Evolutionary conservation across 1,140 invertebrate species (phyloP), one percentile per base, ranked within the genome.

Genomic region (Platorchestia sp.): DNA sequence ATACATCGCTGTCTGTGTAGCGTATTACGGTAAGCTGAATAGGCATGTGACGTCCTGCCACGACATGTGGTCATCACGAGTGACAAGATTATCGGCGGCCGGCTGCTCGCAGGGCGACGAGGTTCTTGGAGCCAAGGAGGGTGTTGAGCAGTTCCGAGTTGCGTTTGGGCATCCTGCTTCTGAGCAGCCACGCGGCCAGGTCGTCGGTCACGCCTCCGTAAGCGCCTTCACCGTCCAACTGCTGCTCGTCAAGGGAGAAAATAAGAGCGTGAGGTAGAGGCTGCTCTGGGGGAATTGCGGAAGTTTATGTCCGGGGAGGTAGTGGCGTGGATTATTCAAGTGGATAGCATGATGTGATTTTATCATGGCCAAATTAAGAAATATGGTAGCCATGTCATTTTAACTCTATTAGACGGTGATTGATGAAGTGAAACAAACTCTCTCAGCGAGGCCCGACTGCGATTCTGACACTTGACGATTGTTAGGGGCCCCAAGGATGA

Each of bases 121-220:
- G 45, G 91, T 93, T 93, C 91, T 47, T 93, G 91, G 91, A 93
- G 91, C 91, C 91, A 44, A 93, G 91, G 3, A 93, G 91, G 7
- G 91, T 93, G 91, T 93, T 93, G 91, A 93, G 91, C 3, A 93
- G 91, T 93, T 93, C 91, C 22, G 91, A 45, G 91, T 93, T 93
- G 91, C 91, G 91, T 44, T 93, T 93, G 43, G 91, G 91, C 91
- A 93, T 93, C 43, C 91, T 44, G 91, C 40, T 93, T 45, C 91
- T 45, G 43, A 93, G 6, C 3, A 93, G 43, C 91, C 91, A 93
- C 0, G 91, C 45, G 43, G 91, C 91, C 43, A 93, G 45, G 45
- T 93, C 91, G 40, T 93, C 91, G 40, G 91, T 3, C 3, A 40
- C 45, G n/a, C 91, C 45, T 42, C 43, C 45, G 44, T 93, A 93